phyloP scores from a whole-genome alignment of 1,140 invertebrate genomes.

The Drosophila ohnishii region DNA sequence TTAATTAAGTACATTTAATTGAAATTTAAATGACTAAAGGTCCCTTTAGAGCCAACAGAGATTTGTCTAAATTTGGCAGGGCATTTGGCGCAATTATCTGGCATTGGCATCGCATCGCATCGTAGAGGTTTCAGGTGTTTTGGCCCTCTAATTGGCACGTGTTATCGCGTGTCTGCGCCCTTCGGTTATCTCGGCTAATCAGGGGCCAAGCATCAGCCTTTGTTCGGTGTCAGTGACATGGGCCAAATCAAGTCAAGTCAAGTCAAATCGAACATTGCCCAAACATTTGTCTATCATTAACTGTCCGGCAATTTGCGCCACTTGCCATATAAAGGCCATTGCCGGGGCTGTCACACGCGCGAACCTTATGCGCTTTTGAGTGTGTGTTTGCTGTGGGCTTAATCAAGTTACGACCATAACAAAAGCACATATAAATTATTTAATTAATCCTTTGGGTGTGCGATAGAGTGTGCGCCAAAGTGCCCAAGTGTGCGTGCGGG shows the following conservation, averaged over 20 bases:
- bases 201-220: conserved; percentile 7
- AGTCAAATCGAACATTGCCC: conserved; percentile 45
- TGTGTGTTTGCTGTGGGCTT: conserved; percentile 40
- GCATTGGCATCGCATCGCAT: conserved; percentile 14
- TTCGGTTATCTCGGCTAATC: conserved; percentile 39
- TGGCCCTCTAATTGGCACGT: conserved; percentile 61
- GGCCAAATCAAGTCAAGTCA: conserved; percentile 9
- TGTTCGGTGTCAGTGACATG: conserved; percentile 44
- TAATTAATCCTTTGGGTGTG: conserved; percentile 73
- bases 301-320: conserved; percentile 63
- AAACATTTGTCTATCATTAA: conserved; percentile 75
- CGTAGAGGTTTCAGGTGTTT: conserved; percentile 38
- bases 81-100: conserved; percentile 46
- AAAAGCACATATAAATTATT: conserved; percentile 81
- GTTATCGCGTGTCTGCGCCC: conserved; percentile 44
- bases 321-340: conserved; percentile 25
- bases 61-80: conserved; percentile 47
- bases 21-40: conserved; percentile 47
- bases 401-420: conserved; percentile 76
- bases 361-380: conserved; percentile 44
- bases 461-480: conserved; percentile 12
- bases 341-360: conserved; percentile 25
- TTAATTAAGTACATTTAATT: conserved; percentile 67
- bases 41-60: conserved; percentile 6
- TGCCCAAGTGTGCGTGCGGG: conserved; percentile 59